Percentiles rank a stretch among this genome's conserved stretches.
These are phyloP conservation scores for Podiceps cristatus DNA, from an alignment of 2,113 vertebrate species.

Conservation along the genomic window DNA sequence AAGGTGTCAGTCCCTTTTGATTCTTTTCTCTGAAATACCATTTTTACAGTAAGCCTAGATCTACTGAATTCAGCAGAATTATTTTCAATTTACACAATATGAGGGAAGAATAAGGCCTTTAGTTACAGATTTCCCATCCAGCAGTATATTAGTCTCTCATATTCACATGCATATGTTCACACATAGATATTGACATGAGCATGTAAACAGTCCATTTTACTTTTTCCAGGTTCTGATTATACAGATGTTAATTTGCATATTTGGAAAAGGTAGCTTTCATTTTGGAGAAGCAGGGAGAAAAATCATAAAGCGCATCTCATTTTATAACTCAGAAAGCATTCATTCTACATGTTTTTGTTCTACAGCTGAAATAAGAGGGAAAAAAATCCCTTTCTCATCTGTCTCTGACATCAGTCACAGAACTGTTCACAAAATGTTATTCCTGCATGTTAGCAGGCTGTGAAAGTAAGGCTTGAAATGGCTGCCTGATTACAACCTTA, in stretches of 20 bases:
- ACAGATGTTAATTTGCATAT: slow-evolving; percentile 40
- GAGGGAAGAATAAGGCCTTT: neutral
- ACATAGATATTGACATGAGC: neutral
- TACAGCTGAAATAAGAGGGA: neutral
- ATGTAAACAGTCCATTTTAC: neutral
- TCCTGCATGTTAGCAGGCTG: slow-evolving; percentile 39
- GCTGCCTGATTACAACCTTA: slow-evolving; percentile 62
- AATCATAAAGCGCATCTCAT: neutral
- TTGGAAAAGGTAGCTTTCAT: slow-evolving; percentile 36
- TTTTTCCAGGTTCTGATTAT: slow-evolving; percentile 6
- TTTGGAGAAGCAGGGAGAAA: neutral
- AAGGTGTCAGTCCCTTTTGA: neutral
- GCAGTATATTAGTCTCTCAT: neutral
- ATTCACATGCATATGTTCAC: neutral
- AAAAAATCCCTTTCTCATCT: neutral
- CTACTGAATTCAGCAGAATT: neutral
- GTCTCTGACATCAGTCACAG: slow-evolving; percentile 8
- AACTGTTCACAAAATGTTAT: slow-evolving; percentile 52
- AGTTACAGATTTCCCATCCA: neutral
- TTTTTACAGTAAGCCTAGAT: neutral
- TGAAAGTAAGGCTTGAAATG: slow-evolving; percentile 55
- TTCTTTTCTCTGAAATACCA: neutral
- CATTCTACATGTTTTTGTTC: neutral
- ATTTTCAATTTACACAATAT: neutral
- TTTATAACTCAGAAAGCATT: neutral